Evolutionary conservation across 2,888 invertebrate genomes (phyloP).

Genomic region (Hemaris fuciformis): DNA sequence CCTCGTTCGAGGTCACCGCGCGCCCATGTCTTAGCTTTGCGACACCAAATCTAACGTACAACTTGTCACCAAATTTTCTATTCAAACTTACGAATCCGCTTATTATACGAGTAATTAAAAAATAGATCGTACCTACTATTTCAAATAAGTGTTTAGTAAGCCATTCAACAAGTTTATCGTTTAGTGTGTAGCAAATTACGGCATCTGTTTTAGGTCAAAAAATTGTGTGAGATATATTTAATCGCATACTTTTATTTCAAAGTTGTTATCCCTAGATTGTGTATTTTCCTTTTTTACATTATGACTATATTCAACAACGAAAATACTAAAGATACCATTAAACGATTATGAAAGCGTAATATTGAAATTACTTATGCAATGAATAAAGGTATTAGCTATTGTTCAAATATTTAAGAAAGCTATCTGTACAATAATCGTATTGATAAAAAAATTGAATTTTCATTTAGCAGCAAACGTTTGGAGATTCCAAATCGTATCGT

Average conservation of each 20-base stretch:
- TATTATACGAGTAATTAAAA: slow-evolving; percentile 12
- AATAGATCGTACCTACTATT: neutral
- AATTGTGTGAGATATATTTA: neutral
- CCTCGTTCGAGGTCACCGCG: slow-evolving; percentile 54
- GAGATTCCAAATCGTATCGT: slow-evolving; percentile 10
- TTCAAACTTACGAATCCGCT: slow-evolving; percentile 26
- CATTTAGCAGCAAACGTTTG: slow-evolving; percentile 13
- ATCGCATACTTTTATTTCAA: neutral
- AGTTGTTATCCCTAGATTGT: neutral
- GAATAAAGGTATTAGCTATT: neutral
- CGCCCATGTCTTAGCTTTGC: slow-evolving; percentile 49
- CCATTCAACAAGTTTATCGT: neutral
- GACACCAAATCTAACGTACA: slow-evolving; percentile 40
- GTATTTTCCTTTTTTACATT: too few relatives aligned
- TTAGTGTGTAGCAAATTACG: neutral
- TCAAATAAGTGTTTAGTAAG: neutral
- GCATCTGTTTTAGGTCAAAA: neutral
- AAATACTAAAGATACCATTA: too few relatives aligned
- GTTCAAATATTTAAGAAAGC: neutral
- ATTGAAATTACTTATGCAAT: neutral
- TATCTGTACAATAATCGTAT: neutral
- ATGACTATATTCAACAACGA: too few relatives aligned
- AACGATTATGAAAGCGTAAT: too few relatives aligned
- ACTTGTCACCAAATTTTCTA: slow-evolving; percentile 32
- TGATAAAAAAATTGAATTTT: slow-evolving; percentile 6